These are phyloP conservation scores for Grammomys dolichurus DNA, from an alignment of 2,113 vertebrate genomes.

Conservation along the genomic window DNA sequence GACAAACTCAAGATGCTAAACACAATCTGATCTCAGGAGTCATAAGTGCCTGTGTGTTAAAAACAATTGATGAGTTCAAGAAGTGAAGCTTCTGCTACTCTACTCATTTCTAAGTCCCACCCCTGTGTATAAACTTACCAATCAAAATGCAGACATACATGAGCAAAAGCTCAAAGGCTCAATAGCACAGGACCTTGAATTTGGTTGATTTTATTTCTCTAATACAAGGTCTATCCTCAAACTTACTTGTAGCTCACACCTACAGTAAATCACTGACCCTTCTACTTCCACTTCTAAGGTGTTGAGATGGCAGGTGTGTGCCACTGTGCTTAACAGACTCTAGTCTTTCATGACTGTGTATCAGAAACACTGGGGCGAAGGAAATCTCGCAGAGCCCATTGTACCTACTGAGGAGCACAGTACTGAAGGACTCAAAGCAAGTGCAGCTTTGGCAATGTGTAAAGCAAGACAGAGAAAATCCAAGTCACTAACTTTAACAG, in stretches of 20 bases:
- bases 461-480: background rate
- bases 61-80: background rate
- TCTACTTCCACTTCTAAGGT: background rate
- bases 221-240: background rate
- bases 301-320: background rate
- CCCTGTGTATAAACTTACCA: background rate
- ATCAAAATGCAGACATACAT: background rate
- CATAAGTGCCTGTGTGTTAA: background rate
- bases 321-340: too few species aligned
- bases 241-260: background rate
- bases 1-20: background rate
- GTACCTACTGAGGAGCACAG: background rate
- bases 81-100: background rate
- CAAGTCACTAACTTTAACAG: background rate
- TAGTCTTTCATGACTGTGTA: background rate
- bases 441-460: background rate
- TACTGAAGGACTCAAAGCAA: background rate
- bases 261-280: background rate
- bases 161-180: background rate
- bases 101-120: background rate
- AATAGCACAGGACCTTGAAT: background rate
- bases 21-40: background rate
- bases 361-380: background rate
- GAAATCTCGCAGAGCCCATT: background rate
- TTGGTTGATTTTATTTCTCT: background rate